phyloP scores from a whole-genome alignment of 2,888 invertebrate species.

The Tinea semifulvella region DNA sequence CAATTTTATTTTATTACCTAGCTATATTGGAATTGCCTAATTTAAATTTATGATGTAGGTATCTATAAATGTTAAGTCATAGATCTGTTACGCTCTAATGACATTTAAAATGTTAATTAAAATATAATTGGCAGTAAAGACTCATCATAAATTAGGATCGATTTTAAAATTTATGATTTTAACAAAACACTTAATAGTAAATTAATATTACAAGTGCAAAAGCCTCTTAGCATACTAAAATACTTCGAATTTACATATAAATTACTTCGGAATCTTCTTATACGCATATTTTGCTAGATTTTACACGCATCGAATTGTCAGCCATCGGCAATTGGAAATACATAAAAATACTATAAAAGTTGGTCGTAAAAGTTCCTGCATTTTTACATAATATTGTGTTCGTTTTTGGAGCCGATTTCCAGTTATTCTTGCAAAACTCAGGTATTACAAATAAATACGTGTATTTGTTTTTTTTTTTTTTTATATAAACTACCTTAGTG shows the following conservation, averaged over 20 bases:
- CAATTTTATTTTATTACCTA: too few relatives aligned
- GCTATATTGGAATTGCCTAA: too few relatives aligned
- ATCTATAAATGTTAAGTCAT: too few relatives aligned
- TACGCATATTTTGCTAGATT: constrained; percentile 53
- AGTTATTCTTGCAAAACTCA: background rate
- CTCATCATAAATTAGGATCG: background rate
- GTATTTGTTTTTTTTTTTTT: too few relatives aligned
- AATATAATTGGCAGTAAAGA: too few relatives aligned
- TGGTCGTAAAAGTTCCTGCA: constrained; percentile 51
- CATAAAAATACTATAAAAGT: constrained; percentile 59
- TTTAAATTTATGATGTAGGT: too few relatives aligned
- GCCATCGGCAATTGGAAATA: constrained; percentile 50
- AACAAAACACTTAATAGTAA: constrained; percentile 2
- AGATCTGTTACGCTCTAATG: too few relatives aligned
- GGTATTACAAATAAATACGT: too few relatives aligned
- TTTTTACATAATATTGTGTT: constrained; percentile 24
- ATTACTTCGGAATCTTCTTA: constrained; percentile 40
- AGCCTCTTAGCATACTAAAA: constrained; percentile 26
- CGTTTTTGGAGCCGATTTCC: constrained; percentile 1
- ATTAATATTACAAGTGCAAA: constrained; percentile 9
- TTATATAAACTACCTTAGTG: too few relatives aligned
- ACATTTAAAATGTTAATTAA: too few relatives aligned
- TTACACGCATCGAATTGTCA: constrained; percentile 55
- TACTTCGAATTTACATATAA: constrained; percentile 51
- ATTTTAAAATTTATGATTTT: background rate